phyloP scores from a whole-genome alignment of 2,888 invertebrate species.

The Mesochorus sp. region DNA sequence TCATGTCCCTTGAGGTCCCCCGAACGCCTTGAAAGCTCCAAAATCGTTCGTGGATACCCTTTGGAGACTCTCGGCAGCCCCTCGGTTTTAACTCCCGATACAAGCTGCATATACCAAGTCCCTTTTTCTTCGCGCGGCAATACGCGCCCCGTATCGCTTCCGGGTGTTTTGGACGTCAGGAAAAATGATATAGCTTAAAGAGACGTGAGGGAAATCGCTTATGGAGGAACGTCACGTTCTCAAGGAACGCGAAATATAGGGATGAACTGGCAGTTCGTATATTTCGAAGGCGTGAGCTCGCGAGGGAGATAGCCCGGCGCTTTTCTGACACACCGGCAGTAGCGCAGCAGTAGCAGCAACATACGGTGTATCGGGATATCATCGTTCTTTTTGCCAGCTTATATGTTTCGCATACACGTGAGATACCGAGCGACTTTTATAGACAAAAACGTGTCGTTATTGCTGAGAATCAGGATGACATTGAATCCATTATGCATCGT shows the following conservation, averaged over 20 bases:
- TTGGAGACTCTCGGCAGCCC: neutral
- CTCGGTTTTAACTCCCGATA: neutral
- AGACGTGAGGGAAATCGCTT: conserved; percentile 74
- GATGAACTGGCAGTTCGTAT: conserved; percentile 30
- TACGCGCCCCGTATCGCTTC: conserved; percentile 1
- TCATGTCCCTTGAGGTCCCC: neutral
- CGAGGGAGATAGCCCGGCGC: conserved; percentile 2
- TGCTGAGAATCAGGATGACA: neutral
- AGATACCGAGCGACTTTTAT: no score
- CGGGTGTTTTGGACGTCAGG: conserved; percentile 56
- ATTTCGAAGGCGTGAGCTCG: conserved; percentile 5
- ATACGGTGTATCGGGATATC: neutral
- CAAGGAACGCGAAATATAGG: conserved; percentile 23
- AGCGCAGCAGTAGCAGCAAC: neutral
- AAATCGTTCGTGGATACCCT: neutral
- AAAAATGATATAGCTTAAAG: conserved; percentile 76
- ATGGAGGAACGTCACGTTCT: conserved; percentile 58
- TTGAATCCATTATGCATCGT: conserved; percentile 5
- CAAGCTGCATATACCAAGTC: conserved; percentile 7
- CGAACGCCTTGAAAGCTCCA: neutral
- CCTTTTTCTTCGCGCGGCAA: conserved; percentile 9
- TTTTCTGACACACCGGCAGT: neutral
- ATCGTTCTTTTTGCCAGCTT: neutral
- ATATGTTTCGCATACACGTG: neutral
- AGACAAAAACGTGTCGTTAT: no score